A percentile compares a stretch with the other conserved stretches of the same genome.
These are phyloP conservation scores for Serilophus lunatus DNA, from an alignment of 2,113 vertebrate genomes.

Conservation along the genomic window DNA sequence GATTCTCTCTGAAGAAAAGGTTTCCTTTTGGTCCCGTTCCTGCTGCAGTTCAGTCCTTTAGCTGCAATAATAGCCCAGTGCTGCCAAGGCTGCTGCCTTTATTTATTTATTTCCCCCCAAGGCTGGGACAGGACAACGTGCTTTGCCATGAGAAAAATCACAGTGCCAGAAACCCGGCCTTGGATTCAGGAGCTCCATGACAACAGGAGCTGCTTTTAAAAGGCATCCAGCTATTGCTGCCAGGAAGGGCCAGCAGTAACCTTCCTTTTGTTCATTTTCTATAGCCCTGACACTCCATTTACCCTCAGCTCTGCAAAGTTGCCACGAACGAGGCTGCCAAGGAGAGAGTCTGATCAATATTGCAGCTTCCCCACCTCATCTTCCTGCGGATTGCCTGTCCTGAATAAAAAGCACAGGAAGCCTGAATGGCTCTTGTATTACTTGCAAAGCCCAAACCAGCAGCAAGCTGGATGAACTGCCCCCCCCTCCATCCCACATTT, in stretches of 20 bases:
- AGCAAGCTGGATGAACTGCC: neutral
- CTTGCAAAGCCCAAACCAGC: neutral
- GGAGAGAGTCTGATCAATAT: neutral
- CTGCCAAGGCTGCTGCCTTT: constrained; percentile 46
- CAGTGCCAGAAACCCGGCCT: neutral
- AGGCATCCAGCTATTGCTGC: neutral
- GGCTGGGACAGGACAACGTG: neutral
- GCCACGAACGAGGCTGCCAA: neutral
- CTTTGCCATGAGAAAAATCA: constrained; percentile 31
- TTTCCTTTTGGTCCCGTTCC: neutral
- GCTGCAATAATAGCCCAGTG: neutral
- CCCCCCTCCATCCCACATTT: neutral
- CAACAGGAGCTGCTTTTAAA: constrained; percentile 40
- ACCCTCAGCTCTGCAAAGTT: neutral
- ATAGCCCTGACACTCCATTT: neutral
- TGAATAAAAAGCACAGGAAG: neutral
- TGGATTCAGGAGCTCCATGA: constrained; percentile 39
- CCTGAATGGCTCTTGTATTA: neutral
- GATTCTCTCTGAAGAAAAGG: constrained; percentile 5
- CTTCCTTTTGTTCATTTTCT: constrained; percentile 32
- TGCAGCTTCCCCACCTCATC: neutral
- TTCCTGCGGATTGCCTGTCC: neutral
- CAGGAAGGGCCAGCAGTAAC: neutral
- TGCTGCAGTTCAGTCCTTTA: neutral
- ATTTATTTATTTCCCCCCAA: neutral